A percentile compares a stretch with the other conserved stretches of the same genome.
Conservation (phyloP, 2,113 vertebrate species). For the Petaurus breviceps region DNA sequence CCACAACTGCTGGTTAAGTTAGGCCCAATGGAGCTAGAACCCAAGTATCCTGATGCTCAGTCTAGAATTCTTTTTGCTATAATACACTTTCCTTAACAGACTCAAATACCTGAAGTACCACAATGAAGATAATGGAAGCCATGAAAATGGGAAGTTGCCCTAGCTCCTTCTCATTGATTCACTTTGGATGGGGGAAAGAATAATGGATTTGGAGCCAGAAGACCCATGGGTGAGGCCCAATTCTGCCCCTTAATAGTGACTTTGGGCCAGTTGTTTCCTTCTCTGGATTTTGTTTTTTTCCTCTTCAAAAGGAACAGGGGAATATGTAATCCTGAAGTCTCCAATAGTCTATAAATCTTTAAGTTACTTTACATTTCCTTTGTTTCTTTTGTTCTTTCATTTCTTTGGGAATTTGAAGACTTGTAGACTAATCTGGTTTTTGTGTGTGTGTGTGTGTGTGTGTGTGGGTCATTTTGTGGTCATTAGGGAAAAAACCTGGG, state of each 20-base stretch:
- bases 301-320: not conserved
- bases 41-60: not conserved
- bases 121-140: not conserved
- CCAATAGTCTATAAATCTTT: not conserved
- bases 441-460: not conserved
- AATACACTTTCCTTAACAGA: not conserved
- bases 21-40: not conserved
- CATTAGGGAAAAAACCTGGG: slow-evolving; percentile 28
- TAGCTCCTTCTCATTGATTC: not conserved
- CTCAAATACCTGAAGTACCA: not conserved
- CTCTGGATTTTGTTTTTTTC: not conserved
- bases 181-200: not conserved
- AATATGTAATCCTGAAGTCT: not conserved
- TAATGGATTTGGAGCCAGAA: not conserved
- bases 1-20: not conserved
- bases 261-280: not conserved
- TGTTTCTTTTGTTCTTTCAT: not conserved
- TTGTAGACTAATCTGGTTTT: not conserved
- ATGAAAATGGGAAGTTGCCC: not conserved
- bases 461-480: not conserved
- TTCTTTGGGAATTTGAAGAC: not conserved
- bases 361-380: not conserved
- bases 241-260: not conserved
- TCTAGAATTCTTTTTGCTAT: not conserved
- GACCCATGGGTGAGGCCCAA: not conserved